Evolutionary conservation across 2,113 vertebrate species (phyloP).

Genomic region (Urocitellus parryii): DNA sequence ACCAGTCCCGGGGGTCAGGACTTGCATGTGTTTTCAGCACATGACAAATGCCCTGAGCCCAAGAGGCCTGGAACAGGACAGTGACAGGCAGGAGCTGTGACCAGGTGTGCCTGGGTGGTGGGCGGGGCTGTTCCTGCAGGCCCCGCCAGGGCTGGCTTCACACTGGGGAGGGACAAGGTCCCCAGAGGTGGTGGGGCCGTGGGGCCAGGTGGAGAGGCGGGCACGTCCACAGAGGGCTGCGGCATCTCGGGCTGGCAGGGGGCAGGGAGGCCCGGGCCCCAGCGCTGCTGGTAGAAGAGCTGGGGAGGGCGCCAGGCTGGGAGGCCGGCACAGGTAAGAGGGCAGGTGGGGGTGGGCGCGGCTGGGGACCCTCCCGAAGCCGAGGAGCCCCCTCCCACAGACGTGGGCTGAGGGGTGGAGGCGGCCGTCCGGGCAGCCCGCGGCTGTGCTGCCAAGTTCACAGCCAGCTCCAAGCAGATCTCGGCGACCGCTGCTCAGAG

Average conservation of each 20-base stretch:
- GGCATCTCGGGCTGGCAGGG: too few relatives aligned
- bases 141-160: not conserved
- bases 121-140: too few relatives aligned
- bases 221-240: fast-evolving
- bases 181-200: too few relatives aligned
- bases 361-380: not conserved
- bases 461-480: too few relatives aligned
- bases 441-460: too few relatives aligned
- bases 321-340: not conserved
- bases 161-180: not conserved
- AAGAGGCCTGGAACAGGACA: fast-evolving
- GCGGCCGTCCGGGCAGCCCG: too few relatives aligned
- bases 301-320: too few relatives aligned
- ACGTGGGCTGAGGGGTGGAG: too few relatives aligned
- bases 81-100: not conserved
- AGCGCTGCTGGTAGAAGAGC: too few relatives aligned
- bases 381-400: not conserved
- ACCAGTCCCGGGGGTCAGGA: not conserved
- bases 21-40: too few relatives aligned
- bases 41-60: not conserved
- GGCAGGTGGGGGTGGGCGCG: not conserved
- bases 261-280: fast-evolving
- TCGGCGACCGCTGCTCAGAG: too few relatives aligned
- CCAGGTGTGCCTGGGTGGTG: too few relatives aligned
- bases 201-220: not conserved